Evolutionary conservation across 1,140 invertebrate genomes (phyloP).

Genomic region (Phortica variegata): DNA sequence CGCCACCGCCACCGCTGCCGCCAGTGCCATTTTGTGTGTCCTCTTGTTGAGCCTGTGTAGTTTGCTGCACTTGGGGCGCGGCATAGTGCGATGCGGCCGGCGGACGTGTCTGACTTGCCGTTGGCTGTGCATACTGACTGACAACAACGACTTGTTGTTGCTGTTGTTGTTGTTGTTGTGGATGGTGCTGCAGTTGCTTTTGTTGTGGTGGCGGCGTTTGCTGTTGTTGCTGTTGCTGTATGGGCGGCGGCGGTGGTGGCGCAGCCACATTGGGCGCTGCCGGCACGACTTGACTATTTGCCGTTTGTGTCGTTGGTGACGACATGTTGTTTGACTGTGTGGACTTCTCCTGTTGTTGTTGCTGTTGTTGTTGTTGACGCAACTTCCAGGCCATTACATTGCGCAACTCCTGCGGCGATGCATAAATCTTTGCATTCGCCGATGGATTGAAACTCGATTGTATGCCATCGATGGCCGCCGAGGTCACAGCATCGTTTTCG

Average conservation of each 20-base stretch:
- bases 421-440: slow-evolving; percentile 83
- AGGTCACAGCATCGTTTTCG: slow-evolving; percentile 46
- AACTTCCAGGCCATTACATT: slow-evolving; percentile 71
- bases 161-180: slow-evolving; percentile 82
- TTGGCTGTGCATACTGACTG: slow-evolving; percentile 30
- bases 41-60: slow-evolving; percentile 15
- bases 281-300: slow-evolving; percentile 63
- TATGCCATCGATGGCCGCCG: slow-evolving; percentile 57
- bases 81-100: slow-evolving; percentile 33
- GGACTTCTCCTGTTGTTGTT: slow-evolving; percentile 33
- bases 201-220: slow-evolving; percentile 70
- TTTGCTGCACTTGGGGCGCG: slow-evolving; percentile 33
- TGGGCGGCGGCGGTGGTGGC: slow-evolving; percentile 76
- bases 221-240: slow-evolving; percentile 76
- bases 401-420: slow-evolving; percentile 80
- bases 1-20: slow-evolving; percentile 25
- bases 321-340: slow-evolving; percentile 16
- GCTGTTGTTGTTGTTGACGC: slow-evolving; percentile 30
- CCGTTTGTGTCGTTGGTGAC: slow-evolving; percentile 62
- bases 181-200: slow-evolving; percentile 79
- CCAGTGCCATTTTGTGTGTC: slow-evolving; percentile 33
- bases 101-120: slow-evolving; percentile 2
- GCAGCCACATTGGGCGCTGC: slow-evolving; percentile 38
- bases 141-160: slow-evolving; percentile 58
- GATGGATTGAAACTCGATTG: slow-evolving; percentile 84